Base-by-base conservation (phyloP, 2,888 invertebrate species). In the Dorcus hopei region DNA sequence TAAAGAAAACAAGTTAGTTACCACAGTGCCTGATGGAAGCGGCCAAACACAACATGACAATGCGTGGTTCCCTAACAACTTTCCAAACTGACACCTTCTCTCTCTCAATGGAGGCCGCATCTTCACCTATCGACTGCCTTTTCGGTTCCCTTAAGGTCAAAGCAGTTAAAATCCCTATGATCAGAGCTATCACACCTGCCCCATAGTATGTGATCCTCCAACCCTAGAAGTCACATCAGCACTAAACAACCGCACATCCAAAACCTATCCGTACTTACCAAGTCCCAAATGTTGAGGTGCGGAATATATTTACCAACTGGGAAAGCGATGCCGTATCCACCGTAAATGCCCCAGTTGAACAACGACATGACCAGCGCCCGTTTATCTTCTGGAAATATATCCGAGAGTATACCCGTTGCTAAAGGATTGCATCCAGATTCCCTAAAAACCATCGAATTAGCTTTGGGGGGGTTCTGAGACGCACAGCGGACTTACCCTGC, bases 321-420 rank as follows among this genome's bases (percentile, higher is more conserved):
- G 74, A 95, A 95, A 0, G 95, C 93, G 64, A 95, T 88, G 48
- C 95, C 95, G 69, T 95, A 95, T 2, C 95, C 95, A 38, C 95
- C 93, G 73, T 95, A 96, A 66, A 95, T 95, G 9, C 96, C 95
- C 95, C 95, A 95, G 78, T 95, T 95, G 81, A 95, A 95, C 62
- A 96, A 87, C 1, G 95, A 93, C 83, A 95, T 88, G 9, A 95
- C 95, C 43, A 95, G 78, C 1, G 93, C 95, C 57, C 95, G 84
- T 71, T 93, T 90, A 61, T 86, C 83, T 73, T 91, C 91, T 0
- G 88, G 86, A 73, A 92, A 91, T 70, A 91, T 85, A 72, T 93
- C 92, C 0, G 91, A 89, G 59, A 93, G 81, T 49, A 93, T 87
- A 5, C 93, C 93, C 0, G 93, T 93, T 0, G 92, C 90, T 58